Percentiles rank a stretch among this genome's conserved stretches.
Conservation (phyloP, 2,888 invertebrate genomes). For the Rotaria macrura region DNA sequence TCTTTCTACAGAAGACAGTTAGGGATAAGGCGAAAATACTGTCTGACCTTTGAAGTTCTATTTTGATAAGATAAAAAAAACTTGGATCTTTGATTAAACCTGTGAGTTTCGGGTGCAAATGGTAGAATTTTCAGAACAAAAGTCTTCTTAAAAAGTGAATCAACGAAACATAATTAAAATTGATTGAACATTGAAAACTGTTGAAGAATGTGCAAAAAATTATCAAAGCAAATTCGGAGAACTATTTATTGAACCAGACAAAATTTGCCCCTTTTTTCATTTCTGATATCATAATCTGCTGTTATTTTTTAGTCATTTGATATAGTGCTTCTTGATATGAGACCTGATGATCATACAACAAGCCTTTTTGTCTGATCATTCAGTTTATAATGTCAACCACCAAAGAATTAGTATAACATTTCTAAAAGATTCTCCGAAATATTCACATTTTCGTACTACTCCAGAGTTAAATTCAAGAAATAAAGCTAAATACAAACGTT, state of each 20-base stretch:
- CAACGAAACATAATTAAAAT: slow-evolving; percentile 67
- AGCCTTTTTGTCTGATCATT: slow-evolving; percentile 76
- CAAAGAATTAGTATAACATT: slow-evolving; percentile 61
- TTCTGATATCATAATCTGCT: background rate
- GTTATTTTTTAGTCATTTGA: slow-evolving; percentile 59
- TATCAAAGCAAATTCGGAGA: slow-evolving; percentile 61
- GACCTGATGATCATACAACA: slow-evolving; percentile 95
- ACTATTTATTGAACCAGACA: slow-evolving; percentile 56
- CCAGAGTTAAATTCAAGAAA: slow-evolving; percentile 81
- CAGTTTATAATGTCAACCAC: slow-evolving; percentile 47
- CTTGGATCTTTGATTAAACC: too few species aligned
- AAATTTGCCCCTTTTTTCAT: background rate
- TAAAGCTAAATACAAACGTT: slow-evolving; percentile 68
- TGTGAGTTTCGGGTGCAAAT: too few species aligned
- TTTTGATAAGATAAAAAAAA: too few species aligned
- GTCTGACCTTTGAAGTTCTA: too few species aligned
- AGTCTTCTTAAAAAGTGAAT: too few species aligned
- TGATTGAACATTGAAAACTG: slow-evolving; percentile 64
- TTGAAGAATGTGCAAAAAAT: slow-evolving; percentile 64
- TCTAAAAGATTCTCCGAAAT: slow-evolving; percentile 86
- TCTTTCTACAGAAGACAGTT: too few species aligned
- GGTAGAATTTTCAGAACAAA: too few species aligned
- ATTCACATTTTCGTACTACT: slow-evolving; percentile 77
- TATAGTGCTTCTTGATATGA: slow-evolving; percentile 80
- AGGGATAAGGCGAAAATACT: too few species aligned